phyloP scores from a whole-genome alignment of 2,888 invertebrate species.

The Cantharis lateralis region DNA sequence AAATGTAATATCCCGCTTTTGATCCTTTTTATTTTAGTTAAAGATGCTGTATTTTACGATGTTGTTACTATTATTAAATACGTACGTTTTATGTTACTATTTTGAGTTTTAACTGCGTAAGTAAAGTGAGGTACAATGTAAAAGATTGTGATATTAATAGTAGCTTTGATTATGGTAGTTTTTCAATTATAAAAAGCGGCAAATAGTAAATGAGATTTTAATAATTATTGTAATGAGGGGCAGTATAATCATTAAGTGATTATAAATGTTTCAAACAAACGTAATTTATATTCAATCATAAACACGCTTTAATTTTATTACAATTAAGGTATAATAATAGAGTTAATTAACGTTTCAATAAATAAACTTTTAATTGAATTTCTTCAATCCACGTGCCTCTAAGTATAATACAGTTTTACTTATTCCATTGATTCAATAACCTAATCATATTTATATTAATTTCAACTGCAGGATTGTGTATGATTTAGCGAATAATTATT shows the following conservation, averaged over 20 bases:
- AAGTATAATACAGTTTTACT: slow-evolving; percentile 11
- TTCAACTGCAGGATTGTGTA: slow-evolving; percentile 11
- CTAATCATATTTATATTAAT: slow-evolving; percentile 16
- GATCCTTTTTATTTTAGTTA: slow-evolving; percentile 34
- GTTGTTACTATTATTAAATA: not conserved
- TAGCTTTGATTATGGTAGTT: not conserved
- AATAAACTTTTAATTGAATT: slow-evolving; percentile 23
- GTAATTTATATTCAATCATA: slow-evolving; percentile 25
- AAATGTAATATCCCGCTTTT: slow-evolving; percentile 25
- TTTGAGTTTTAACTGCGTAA: not conserved
- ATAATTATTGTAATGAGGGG: slow-evolving; percentile 12
- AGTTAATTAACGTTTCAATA: slow-evolving; percentile 23
- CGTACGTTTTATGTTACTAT: not conserved
- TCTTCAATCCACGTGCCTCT: slow-evolving; percentile 20
- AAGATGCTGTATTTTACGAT: not conserved
- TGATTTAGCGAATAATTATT: slow-evolving; percentile 20
- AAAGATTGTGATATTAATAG: not conserved
- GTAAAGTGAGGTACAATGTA: slow-evolving; percentile 2
- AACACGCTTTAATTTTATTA: slow-evolving; percentile 19
- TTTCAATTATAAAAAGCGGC: slow-evolving; percentile 10
- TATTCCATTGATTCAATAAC: slow-evolving; percentile 15
- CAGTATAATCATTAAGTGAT: slow-evolving; percentile 19
- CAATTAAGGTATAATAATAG: slow-evolving; percentile 21
- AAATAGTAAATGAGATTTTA: slow-evolving; percentile 4
- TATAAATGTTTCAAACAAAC: slow-evolving; percentile 22